phyloP scores from a whole-genome alignment of 2,888 invertebrate genomes.

The Eristalis arbustorum region DNA sequence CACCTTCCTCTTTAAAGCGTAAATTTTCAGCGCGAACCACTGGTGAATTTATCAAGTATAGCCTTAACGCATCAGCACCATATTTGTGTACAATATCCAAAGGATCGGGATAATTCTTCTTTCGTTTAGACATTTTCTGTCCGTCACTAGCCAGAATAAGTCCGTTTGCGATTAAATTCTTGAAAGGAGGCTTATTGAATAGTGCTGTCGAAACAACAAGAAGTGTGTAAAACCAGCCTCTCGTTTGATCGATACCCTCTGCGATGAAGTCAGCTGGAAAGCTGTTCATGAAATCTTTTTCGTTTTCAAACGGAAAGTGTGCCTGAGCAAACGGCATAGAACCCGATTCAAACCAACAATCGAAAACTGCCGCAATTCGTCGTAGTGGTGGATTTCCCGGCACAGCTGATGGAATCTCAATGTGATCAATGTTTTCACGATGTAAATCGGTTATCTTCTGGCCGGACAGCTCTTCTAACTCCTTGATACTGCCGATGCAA shows the following conservation, averaged over 20 bases:
- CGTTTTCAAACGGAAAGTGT: slow-evolving; percentile 97
- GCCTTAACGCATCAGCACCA: slow-evolving; percentile 97
- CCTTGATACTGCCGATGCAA: slow-evolving; percentile 95
- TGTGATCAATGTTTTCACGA: slow-evolving; percentile 94
- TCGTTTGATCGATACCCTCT: slow-evolving; percentile 99
- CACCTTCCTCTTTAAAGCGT: slow-evolving; percentile 98
- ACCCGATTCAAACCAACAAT: slow-evolving; percentile 99
- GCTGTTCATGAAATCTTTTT: slow-evolving; percentile 91
- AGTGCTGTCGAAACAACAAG: slow-evolving; percentile 97
- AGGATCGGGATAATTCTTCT: slow-evolving; percentile 99
- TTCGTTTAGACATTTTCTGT: slow-evolving; percentile 99
- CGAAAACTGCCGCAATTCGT: slow-evolving; percentile 96
- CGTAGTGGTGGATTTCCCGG: slow-evolving; percentile 91
- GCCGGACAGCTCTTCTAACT: slow-evolving; percentile 92
- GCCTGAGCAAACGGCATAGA: slow-evolving; percentile 99
- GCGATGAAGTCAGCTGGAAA: slow-evolving; percentile 99
- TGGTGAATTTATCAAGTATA: slow-evolving; percentile 98
- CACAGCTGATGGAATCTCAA: slow-evolving; percentile 94
- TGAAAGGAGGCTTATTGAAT: slow-evolving; percentile 97
- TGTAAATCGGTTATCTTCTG: slow-evolving; percentile 93
- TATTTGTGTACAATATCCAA: slow-evolving; percentile 93
- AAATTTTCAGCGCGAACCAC: slow-evolving; percentile 98
- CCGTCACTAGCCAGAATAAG: slow-evolving; percentile 98
- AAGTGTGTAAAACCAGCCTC: slow-evolving; percentile 99
- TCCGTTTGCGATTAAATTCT: slow-evolving; percentile 98